These are phyloP conservation scores for Zoanthus sociatus DNA, from an alignment of 92 coral and sea anemone species.

Conservation along the genomic window DNA sequence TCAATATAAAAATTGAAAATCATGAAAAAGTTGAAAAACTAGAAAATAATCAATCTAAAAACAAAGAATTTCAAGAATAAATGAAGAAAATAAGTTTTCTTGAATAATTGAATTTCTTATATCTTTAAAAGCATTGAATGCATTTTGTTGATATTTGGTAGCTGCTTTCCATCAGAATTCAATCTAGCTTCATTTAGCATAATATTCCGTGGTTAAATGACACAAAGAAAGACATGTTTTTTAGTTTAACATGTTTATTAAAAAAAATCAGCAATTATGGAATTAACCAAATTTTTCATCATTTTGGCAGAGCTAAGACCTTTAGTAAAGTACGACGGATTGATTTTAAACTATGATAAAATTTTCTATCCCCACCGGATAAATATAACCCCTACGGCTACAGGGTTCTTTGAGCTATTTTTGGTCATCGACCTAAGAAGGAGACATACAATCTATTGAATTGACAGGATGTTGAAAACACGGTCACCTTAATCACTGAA, in stretches of 20 bases:
- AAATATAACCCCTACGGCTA: conserved; percentile 36
- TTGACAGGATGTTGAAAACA: conserved; percentile 25
- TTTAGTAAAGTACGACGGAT: conserved; percentile 17
- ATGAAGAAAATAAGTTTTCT: no score
- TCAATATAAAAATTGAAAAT: no score
- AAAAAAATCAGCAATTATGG: background rate
- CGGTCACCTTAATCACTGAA: conserved; percentile 1
- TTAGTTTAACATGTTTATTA: background rate
- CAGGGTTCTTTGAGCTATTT: conserved; percentile 46
- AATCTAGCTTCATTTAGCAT: conserved; percentile 5
- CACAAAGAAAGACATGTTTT: background rate
- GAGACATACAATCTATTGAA: background rate
- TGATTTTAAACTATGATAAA: background rate
- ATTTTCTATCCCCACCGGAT: background rate
- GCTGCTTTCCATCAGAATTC: no score
- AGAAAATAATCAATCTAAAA: no score
- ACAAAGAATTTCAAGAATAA: no score
- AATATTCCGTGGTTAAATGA: conserved; percentile 4
- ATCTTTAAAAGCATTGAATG: no score
- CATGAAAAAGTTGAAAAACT: no score
- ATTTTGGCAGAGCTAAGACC: background rate
- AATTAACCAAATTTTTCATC: background rate
- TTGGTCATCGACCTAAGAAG: conserved; percentile 18
- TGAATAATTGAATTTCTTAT: no score
- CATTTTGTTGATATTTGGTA: no score